Base-by-base conservation (phyloP, 2,888 invertebrate genomes). In the Cephus nigrinus region DNA sequence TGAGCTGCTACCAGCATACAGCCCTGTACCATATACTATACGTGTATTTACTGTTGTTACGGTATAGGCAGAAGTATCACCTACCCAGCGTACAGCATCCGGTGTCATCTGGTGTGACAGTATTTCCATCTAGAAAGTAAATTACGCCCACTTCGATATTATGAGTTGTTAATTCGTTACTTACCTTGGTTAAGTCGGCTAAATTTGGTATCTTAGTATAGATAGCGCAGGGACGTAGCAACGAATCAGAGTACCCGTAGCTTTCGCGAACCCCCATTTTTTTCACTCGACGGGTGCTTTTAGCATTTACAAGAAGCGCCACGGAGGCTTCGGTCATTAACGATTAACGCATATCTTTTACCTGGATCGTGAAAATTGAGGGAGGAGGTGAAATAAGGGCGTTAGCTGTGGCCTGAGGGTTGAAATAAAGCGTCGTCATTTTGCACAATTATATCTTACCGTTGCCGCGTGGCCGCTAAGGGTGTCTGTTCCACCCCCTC, bases 341-440 rank as follows among this genome's bases (percentile, higher is more conserved):
- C 71, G 71, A 32, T 71, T 71, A 71, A 71, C 31, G 71, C 32
- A 71, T 71, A 71, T 71, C 32, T 71, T 31, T 71, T 23, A 55
- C 71, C 71, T 15, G 71, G 31, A 71, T 55, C 31, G 12, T 71
- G 32, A 33, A 71, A 32, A 71, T 33, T n/a, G 30, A 76, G 75
- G 33, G 78, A 78, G 74, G 36, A 69, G 76, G 76, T 34, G 75
- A 79, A 80, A 81, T 76, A 78, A 81, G 78, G 77, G 77, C 77
- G 72, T 35, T 36, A 74, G 36, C 74, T 80, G 77, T 82, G 77
- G 81, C 80, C 80, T 75, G 76, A 77, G 81, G 78, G 80, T 80
- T 80, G 76, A 84, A 84, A 86, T 83, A 84, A 84, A 85, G 84
- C 80, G 78, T 80, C 81, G 80, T 81, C 82, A 83, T 85, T 84